Conservation (phyloP, 30 jellyfish, hydroid and myxozoan genomes). For the Chrysaora quinquecirrha region DNA sequence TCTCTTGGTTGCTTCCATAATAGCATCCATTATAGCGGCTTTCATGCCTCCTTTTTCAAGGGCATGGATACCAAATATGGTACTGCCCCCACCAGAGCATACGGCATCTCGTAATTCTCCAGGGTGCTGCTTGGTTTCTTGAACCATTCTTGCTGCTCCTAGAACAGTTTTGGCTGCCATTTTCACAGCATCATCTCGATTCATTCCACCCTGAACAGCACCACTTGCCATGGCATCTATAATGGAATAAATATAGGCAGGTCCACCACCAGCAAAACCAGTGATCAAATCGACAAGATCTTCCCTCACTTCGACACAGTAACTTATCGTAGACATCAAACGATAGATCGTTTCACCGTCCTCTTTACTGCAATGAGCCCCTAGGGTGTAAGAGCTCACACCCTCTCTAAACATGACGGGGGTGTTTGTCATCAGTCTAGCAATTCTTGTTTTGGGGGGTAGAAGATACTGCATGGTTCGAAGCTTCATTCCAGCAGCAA, state of each 20-base stretch:
- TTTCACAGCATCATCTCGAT: slow-evolving; percentile 91
- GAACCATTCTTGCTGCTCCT: slow-evolving; percentile 98
- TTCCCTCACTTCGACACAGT: slow-evolving; percentile 90
- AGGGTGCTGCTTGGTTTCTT: slow-evolving; percentile 92
- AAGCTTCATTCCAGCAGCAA: slow-evolving; percentile 99
- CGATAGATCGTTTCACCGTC: slow-evolving; percentile 74
- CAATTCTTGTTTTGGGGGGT: slow-evolving; percentile 94
- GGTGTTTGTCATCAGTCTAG: slow-evolving; percentile 97
- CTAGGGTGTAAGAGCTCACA: slow-evolving; percentile 89
- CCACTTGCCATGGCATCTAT: slow-evolving; percentile 99
- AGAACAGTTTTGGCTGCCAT: slow-evolving; percentile 98
- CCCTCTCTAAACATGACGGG: slow-evolving; percentile 96
- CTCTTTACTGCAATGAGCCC: slow-evolving; percentile 82
- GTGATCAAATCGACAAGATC: slow-evolving; percentile 90
- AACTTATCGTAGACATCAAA: slow-evolving; percentile 88
- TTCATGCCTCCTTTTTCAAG: slow-evolving; percentile 92
- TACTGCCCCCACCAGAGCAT: slow-evolving; percentile 99
- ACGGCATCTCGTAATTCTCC: slow-evolving; percentile 99
- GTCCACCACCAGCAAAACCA: slow-evolving; percentile 99
- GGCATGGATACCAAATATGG: slow-evolving; percentile 93
- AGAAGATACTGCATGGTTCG: slow-evolving; percentile 88
- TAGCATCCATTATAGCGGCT: slow-evolving; percentile 92
- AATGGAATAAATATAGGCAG: slow-evolving; percentile 93
- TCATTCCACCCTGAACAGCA: slow-evolving; percentile 98
- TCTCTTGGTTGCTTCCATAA: slow-evolving; percentile 88